phyloP scores from a whole-genome alignment of 2,797 vertebrate species.

The Graptemys geographica region DNA sequence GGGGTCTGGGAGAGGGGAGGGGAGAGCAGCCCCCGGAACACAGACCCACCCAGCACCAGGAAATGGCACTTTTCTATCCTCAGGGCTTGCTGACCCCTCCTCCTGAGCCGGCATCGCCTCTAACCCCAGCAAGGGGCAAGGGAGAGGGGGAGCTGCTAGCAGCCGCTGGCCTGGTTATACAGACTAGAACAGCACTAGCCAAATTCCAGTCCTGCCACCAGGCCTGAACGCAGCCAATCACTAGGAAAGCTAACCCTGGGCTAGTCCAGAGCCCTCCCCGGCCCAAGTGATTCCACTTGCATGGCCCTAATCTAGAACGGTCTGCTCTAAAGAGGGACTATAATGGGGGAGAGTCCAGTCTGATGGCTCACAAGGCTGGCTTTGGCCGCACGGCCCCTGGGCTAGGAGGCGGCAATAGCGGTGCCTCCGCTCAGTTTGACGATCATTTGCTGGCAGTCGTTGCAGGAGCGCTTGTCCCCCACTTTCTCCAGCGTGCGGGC shows the following conservation, averaged over 20 bases:
- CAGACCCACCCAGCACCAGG: not conserved
- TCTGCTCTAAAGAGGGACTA: not conserved
- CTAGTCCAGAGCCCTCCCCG: conserved; percentile 8
- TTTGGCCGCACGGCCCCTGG: not conserved
- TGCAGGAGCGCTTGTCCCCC: conserved; percentile 94
- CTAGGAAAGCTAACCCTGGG: conserved; percentile 58
- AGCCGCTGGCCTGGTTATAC: not conserved
- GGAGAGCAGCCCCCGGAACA: conserved; percentile 21
- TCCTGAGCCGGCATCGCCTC: not conserved
- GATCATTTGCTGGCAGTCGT: conserved; percentile 96
- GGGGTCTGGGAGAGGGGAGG: conserved; percentile 17
- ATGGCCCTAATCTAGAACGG: conserved; percentile 49
- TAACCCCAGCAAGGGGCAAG: not conserved
- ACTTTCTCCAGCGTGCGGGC: conserved; percentile 96
- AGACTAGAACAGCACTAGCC: conserved; percentile 7
- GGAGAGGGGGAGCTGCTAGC: not conserved
- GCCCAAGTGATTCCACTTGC: not conserved
- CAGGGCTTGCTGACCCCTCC: not conserved
- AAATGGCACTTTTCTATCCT: conserved; percentile 6
- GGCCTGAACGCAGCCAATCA: conserved; percentile 10
- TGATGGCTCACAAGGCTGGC: not conserved
- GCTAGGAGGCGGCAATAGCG: conserved; percentile 93
- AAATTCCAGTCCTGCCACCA: not conserved
- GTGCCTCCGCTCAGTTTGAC: conserved; percentile 94
- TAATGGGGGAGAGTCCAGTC: not conserved